Evolutionary conservation across 2,113 vertebrate species (phyloP), one percentile per base, ranked within the genome.

Genomic region (Todiramphus saurophagus): DNA sequence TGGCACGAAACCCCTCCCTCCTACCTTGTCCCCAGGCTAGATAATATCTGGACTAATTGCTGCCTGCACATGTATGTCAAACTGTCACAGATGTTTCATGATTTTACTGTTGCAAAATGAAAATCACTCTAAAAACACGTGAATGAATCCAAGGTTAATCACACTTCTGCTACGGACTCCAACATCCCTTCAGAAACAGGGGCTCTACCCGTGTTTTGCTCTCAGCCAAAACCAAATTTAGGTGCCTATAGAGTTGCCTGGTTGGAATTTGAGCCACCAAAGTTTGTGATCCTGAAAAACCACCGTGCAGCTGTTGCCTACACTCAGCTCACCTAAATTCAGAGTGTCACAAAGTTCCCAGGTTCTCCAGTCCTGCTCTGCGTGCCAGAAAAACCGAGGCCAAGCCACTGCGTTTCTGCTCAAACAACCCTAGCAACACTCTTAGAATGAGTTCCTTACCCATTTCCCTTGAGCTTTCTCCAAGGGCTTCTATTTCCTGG

Each of bases 71-170:
- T 80, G 58, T 83, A 70, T 87, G 66, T 94, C 83, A 91, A 87
- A 93, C 62, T 79, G 69, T 91, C 81, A 66, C 83, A 94, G 48
- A 89, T 87, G 80, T 39, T 92, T 89, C 63, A 75, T 20, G 66
- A 89, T 91, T 94, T 94, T 82, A 79, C 48, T 69, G 58, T 75
- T 81, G 46, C 48, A 92, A 89, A 96, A 82, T 58, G 41, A 94
- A 96, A 92, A 84, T 79, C 0, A 0, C 79, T 79, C 66, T 62
- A 35, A 89, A 91, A 84, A 67, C n/a, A 67, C 25, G 11, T 63
- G 81, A 95, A 92, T 56, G 17, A 91, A 94, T 83, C 64, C 83
- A 84, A 91, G 64, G 73, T 92, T 91, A 92, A 95, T 83, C 93
- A 64, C 33, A 48, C 14, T 80, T 83, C 64, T 72, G 62, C 83